Evolutionary conservation across 2,888 invertebrate genomes (phyloP).

Genomic region (Notodonta dromedarius): DNA sequence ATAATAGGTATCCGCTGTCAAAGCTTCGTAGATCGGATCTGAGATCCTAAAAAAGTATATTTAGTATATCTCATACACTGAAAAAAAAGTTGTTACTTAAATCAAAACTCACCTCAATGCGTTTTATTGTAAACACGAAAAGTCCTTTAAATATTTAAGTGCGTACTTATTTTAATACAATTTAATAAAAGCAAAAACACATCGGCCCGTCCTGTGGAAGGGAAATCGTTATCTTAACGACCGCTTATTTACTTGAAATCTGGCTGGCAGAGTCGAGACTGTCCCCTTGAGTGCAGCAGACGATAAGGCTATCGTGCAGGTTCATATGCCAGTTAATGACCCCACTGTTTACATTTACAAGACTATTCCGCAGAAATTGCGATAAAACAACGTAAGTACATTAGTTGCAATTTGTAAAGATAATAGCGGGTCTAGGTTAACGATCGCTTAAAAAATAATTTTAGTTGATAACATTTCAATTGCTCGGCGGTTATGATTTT

Average conservation of each 20-base stretch:
- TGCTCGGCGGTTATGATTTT: constrained; percentile 29
- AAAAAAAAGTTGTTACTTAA: neutral
- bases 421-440: constrained; percentile 75
- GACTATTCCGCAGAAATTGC: constrained; percentile 62
- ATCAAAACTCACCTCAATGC: constrained; percentile 11
- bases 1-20: no score
- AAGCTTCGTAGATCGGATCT: no score
- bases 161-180: constrained; percentile 65
- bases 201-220: constrained; percentile 65
- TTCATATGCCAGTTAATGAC: constrained; percentile 82
- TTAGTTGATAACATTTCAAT: constrained; percentile 52
- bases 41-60: no score
- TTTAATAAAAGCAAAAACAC: constrained; percentile 72
- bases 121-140: constrained; percentile 63
- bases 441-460: constrained; percentile 73
- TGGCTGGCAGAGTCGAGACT: constrained; percentile 72
- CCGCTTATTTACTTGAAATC: constrained; percentile 79
- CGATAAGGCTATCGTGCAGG: constrained; percentile 75
- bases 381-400: constrained; percentile 50
- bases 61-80: no score
- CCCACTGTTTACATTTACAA: constrained; percentile 72
- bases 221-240: constrained; percentile 82
- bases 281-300: constrained; percentile 69
- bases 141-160: constrained; percentile 59
- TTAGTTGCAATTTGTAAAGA: constrained; percentile 70